phyloP scores from a whole-genome alignment of 1,140 invertebrate genomes.

The Pissodes strobi region DNA sequence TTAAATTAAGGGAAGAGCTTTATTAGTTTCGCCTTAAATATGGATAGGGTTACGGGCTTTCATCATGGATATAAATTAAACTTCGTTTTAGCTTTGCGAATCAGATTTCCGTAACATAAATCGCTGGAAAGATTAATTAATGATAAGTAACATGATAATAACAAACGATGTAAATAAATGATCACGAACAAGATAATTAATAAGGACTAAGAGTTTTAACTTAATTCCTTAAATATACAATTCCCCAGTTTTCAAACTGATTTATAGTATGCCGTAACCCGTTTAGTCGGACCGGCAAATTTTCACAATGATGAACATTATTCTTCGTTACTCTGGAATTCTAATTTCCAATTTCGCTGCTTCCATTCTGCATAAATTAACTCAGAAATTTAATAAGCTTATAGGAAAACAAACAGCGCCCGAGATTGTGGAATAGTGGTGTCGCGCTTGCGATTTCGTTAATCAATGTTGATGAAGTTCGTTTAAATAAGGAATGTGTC shows the following conservation, averaged over 20 bases:
- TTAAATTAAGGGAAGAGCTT: too few relatives aligned
- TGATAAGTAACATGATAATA: conserved; percentile 20
- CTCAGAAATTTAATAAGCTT: conserved; percentile 41
- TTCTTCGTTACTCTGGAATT: conserved; percentile 37
- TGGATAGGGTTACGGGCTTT: too few relatives aligned
- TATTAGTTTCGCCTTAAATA: too few relatives aligned
- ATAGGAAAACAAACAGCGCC: conserved; percentile 40
- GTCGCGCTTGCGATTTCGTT: background rate
- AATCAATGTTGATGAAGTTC: background rate
- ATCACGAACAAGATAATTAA: conserved; percentile 29
- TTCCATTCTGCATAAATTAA: conserved; percentile 42
- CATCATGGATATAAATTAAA: too few relatives aligned
- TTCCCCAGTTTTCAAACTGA: conserved; percentile 30
- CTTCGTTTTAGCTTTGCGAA: too few relatives aligned
- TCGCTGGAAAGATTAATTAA: background rate
- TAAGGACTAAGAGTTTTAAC: conserved; percentile 32
- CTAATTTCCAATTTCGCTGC: conserved; percentile 42
- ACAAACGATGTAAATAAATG: conserved; percentile 22
- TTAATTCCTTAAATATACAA: conserved; percentile 34
- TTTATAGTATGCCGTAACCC: conserved; percentile 29
- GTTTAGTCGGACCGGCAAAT: conserved; percentile 35
- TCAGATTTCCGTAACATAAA: too few relatives aligned
- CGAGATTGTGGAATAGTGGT: conserved; percentile 15
- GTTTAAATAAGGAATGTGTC: too few relatives aligned
- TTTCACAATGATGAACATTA: conserved; percentile 43